Conservation (phyloP, 1,140 invertebrate genomes). For the Drosophila hydei region DNA sequence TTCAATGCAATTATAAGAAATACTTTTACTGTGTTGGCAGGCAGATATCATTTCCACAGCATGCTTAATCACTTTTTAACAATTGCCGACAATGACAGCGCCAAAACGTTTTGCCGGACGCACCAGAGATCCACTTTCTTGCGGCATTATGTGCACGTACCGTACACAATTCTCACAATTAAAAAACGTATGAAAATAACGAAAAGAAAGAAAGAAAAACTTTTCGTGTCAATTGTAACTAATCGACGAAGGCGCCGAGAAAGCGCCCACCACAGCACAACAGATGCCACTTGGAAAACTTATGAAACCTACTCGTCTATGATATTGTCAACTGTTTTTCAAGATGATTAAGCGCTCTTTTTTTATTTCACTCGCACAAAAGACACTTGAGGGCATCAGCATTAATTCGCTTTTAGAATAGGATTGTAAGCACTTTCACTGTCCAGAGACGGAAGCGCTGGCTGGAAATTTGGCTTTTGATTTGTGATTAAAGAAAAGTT, state of each 20-base stretch:
- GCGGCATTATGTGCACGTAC: slow-evolving; percentile 33
- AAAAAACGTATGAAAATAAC: slow-evolving; percentile 64
- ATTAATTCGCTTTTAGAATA: slow-evolving; percentile 72
- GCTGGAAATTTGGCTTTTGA: slow-evolving; percentile 47
- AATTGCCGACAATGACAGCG: slow-evolving; percentile 78
- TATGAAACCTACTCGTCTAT: slow-evolving; percentile 56
- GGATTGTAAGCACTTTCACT: slow-evolving; percentile 59
- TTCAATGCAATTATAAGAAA: not conserved
- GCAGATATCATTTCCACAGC: slow-evolving; percentile 1
- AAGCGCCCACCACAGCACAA: slow-evolving; percentile 59
- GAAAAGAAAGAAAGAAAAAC: slow-evolving; percentile 51
- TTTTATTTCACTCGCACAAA: slow-evolving; percentile 24
- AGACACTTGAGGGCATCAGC: slow-evolving; percentile 42
- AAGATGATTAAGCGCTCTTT: slow-evolving; percentile 71
- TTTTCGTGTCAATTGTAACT: slow-evolving; percentile 81
- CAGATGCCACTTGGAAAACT: slow-evolving; percentile 46
- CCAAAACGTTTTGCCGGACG: slow-evolving; percentile 55
- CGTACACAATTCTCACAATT: slow-evolving; percentile 77
- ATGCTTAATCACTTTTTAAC: slow-evolving; percentile 63
- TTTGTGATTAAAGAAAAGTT: slow-evolving; percentile 46
- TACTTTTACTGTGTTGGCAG: slow-evolving; percentile 15
- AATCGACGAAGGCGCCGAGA: slow-evolving; percentile 78
- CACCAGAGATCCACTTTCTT: slow-evolving; percentile 59
- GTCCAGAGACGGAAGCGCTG: slow-evolving; percentile 47
- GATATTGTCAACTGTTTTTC: slow-evolving; percentile 75